phyloP scores from a whole-genome alignment of 1,140 invertebrate species.

The Cotesia typhae region DNA sequence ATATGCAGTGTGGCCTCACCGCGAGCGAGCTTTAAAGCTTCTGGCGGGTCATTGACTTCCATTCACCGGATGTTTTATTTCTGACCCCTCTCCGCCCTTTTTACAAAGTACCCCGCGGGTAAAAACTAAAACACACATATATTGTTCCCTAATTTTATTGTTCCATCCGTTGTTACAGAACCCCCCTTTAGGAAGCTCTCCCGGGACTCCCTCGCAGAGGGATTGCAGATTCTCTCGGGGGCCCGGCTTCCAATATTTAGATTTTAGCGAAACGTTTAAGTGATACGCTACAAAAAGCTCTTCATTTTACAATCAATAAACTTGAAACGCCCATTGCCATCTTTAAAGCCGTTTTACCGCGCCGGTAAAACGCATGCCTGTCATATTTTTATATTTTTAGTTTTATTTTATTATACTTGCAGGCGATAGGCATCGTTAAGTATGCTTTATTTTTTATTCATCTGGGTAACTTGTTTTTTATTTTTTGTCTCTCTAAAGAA shows the following conservation, averaged over 20 bases:
- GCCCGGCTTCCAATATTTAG: neutral
- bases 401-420: neutral
- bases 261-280: neutral
- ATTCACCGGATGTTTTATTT: neutral
- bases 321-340: constrained; percentile 22
- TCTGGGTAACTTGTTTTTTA: too few species aligned
- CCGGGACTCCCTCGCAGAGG: too few species aligned
- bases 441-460: too few species aligned
- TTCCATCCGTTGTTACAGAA: too few species aligned
- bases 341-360: constrained; percentile 11
- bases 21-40: constrained; percentile 40
- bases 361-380: constrained; percentile 21
- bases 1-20: constrained; percentile 49
- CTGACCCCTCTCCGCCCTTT: neutral
- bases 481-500: too few species aligned
- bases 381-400: constrained; percentile 5
- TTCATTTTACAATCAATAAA: constrained; percentile 20
- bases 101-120: too few species aligned
- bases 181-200: neutral
- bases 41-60: constrained; percentile 49
- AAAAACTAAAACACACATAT: too few species aligned
- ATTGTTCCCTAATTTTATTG: too few species aligned
- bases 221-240: too few species aligned
- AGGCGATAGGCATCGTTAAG: too few species aligned
- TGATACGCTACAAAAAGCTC: constrained; percentile 17